Evolutionary conservation across 2,888 invertebrate species (phyloP), one percentile per base, ranked within the genome.

Genomic region (Sturmia bella): DNA sequence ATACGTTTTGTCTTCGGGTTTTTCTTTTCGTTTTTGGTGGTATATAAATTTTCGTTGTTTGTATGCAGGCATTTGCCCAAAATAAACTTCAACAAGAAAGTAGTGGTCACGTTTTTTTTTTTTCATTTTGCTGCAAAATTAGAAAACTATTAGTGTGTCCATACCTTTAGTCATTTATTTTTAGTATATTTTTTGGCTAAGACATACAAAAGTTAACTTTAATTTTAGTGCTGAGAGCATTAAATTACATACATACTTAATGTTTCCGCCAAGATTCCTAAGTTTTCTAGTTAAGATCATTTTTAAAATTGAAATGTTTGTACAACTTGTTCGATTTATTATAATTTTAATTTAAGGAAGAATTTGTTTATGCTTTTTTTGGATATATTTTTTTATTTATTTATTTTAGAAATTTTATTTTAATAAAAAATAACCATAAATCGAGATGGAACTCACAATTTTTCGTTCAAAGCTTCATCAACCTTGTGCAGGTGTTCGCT

Each of bases 301-400:
- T 15, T 32, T 70, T 72, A 50, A 57, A 69, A 52, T 73, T 74
- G 57, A 68, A 68, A 21, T 79, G 39, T 79, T 54, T 74, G 48
- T 69, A 69, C 63, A 75, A 70, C 75, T 70, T 75, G 32, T 69
- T 63, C 39, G 70, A 52, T 63, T 48, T 73, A 59, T 63, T 50
- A 52, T 66, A 27, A 54, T 63, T 63, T 52, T 66, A n/a, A n/a
- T 54, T 63, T 69, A 74, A 63, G 37, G 48, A 63, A 68, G 9
- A 27, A 17, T 63, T 72, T 13, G 41, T 80, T 76, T 57, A 43
- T 45, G 43, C 76, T 50, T 48, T 75, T 66, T 70, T 54, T 75
- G 82, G 74, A 78, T 75, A 66, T 68, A 69, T 64, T 74, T 77
- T 57, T 82, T 82, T 61, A 76, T 56, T 78, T 82, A 82, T 82